Evolutionary conservation across 30 jellyfish, hydroid and myxozoan species (phyloP), one percentile per base, ranked within the genome.

Genomic region (Aurelia coerulea): DNA sequence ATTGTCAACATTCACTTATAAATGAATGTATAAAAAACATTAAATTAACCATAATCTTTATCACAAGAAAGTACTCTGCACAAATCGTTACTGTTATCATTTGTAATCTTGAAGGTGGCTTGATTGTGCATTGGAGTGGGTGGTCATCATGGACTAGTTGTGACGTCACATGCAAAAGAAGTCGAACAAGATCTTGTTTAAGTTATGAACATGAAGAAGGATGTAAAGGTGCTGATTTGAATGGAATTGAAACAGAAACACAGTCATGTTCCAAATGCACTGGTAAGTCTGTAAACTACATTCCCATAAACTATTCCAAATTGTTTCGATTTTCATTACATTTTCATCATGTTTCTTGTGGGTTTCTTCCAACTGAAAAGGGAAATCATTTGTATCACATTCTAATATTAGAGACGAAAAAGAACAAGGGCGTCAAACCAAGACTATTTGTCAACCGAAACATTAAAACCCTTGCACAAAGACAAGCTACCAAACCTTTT

Each of bases 121-220:
- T 19, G 23, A 39, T 46, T 46, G 68, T 10, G 46, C 68, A 73
- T 53, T 73, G 83, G 83, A 73, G 83, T 49, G 83, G 62, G 5
- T 73, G 83, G 83, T 73, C 83, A 49, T 14, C 83, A 2, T 73
- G 83, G 83, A 18, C 69, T 42, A 35, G 49, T 10, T 73, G 83
- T 23, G 83, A 49, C 37, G 33, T 42, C 12, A 65, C n/a, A 5
- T 73, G 83, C 46, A 39, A 46, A 29, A 29, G 16, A 19, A 42
- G 59, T 19, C 83, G 83, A 73, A 73, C 71, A 7, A 35, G 83
- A 5, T 41, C 23, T 17, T 73, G 83, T 29, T 41, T 73, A 39
- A 73, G 83, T 33, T 42, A 17, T 42, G 23, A 73, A 6, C 34
- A 73, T 73, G 51, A 73, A 14, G 52, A 29, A 9, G 83, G 83